Percentiles rank a stretch among this genome's conserved stretches.
phyloP scores from a whole-genome alignment of 2,113 vertebrate species.

The Arothron firmamentum region DNA sequence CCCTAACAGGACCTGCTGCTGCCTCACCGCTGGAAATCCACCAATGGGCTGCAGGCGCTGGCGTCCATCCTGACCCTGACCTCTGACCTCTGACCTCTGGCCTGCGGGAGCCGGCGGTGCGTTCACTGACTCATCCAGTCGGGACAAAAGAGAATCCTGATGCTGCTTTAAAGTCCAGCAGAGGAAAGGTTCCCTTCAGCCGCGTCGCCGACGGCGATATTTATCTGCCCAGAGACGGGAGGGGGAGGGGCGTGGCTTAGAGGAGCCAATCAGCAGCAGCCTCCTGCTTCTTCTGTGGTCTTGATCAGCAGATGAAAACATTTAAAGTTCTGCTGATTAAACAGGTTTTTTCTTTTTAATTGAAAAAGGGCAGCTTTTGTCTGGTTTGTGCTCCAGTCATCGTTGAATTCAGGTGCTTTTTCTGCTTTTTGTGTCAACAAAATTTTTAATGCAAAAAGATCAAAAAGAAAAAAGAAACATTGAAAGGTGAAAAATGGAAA shows the following conservation, averaged over 20 bases:
- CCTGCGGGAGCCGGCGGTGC: no score
- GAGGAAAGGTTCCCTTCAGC: neutral
- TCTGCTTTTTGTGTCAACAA: no score
- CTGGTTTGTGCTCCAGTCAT: no score
- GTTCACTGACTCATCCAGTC: neutral
- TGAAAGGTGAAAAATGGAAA: no score
- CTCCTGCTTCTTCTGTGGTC: conserved; percentile 35
- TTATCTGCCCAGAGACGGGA: conserved; percentile 31
- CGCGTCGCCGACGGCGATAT: conserved; percentile 14
- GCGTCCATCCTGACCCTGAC: conserved; percentile 52
- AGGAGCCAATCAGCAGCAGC: conserved; percentile 50
- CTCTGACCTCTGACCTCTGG: neutral
- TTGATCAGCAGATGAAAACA: conserved; percentile 3
- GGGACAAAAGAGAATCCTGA: neutral
- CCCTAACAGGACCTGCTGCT: no score
- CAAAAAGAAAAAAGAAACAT: no score
- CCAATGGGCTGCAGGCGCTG: conserved; percentile 40
- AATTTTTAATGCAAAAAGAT: no score
- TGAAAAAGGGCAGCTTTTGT: no score
- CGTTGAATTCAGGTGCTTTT: no score
- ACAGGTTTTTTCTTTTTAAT: neutral
- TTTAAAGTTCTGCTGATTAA: neutral
- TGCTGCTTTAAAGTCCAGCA: conserved; percentile 1
- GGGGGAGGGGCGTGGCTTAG: conserved; percentile 34
- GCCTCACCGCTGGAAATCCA: conserved; percentile 55